These are phyloP conservation scores for Parapristionchus giblindavisi DNA, from an alignment of 2,888 invertebrate species.

Conservation along the genomic window DNA sequence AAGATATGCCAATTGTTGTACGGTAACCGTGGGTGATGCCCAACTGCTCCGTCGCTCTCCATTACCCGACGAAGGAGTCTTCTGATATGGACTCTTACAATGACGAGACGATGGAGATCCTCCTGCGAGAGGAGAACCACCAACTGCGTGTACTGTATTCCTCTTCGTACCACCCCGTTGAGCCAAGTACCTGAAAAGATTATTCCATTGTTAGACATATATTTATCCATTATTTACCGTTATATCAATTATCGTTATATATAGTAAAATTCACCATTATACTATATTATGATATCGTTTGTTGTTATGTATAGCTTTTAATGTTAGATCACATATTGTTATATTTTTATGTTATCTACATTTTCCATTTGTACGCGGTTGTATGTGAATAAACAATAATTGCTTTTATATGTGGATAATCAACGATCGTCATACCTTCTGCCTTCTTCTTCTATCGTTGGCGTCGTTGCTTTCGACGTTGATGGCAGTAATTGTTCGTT, in stretches of 20 bases:
- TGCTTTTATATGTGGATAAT: too few relatives aligned
- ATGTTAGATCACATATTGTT: neutral
- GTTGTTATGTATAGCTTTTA: neutral
- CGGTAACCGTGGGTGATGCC: constrained; percentile 61
- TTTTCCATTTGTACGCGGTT: neutral
- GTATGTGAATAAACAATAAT: too few relatives aligned
- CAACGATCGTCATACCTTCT: constrained; percentile 42
- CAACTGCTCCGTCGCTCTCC: constrained; percentile 64
- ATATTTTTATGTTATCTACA: neutral
- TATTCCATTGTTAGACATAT: neutral
- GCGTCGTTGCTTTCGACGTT: constrained; percentile 20
- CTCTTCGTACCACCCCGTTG: constrained; percentile 61
- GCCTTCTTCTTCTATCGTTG: constrained; percentile 53
- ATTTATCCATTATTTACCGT: neutral
- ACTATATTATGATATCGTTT: neutral
- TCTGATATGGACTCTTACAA: constrained; percentile 45
- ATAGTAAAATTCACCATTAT: too few relatives aligned
- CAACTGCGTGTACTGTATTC: constrained; percentile 61
- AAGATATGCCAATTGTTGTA: constrained; percentile 61
- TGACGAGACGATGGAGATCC: constrained; percentile 34
- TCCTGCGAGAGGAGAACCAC: constrained; percentile 15
- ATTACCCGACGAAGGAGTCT: constrained; percentile 49
- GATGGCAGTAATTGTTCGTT: constrained; percentile 19
- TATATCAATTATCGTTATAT: neutral
- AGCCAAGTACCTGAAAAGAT: constrained; percentile 52